Evolutionary conservation across 2,888 invertebrate species (phyloP).

Genomic region (Gasteruption jaculator): DNA sequence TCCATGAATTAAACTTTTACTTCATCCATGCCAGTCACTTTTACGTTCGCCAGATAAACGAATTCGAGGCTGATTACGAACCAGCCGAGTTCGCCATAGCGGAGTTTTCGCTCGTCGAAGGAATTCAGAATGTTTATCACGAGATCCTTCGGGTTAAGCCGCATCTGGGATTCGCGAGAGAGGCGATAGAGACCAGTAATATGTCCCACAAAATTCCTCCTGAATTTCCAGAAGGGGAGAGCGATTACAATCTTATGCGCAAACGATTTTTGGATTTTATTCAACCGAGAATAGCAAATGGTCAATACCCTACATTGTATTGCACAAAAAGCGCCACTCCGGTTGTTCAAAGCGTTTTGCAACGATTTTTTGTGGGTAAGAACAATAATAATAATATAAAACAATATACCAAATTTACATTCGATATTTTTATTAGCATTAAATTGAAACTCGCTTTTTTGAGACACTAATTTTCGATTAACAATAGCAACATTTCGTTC

Average conservation of each 20-base stretch:
- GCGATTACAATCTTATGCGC: constrained; percentile 46
- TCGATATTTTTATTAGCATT: no score
- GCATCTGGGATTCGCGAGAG: constrained; percentile 51
- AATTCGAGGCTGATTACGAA: constrained; percentile 37
- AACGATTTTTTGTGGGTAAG: no score
- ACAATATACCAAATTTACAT: no score
- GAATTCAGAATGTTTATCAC: constrained; percentile 43
- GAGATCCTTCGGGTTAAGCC: constrained; percentile 48
- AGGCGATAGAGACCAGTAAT: constrained; percentile 49
- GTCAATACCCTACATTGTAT: constrained; percentile 49
- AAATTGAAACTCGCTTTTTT: no score
- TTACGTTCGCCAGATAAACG: constrained; percentile 28
- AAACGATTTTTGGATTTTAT: constrained; percentile 49
- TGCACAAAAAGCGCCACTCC: no score
- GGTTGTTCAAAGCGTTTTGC: no score
- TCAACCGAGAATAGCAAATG: constrained; percentile 22
- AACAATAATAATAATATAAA: no score
- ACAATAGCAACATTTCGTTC: not conserved
- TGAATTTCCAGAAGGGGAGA: constrained; percentile 36
- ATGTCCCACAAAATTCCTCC: constrained; percentile 53
- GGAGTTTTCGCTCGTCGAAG: constrained; percentile 52
- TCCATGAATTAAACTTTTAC: constrained; percentile 35
- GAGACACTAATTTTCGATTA: constrained; percentile 8
- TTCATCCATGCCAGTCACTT: constrained; percentile 48
- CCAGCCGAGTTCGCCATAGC: constrained; percentile 57